Evolutionary conservation across 1,140 invertebrate genomes (phyloP), one percentile per base, ranked within the genome.

Genomic region (Lerema accius): DNA sequence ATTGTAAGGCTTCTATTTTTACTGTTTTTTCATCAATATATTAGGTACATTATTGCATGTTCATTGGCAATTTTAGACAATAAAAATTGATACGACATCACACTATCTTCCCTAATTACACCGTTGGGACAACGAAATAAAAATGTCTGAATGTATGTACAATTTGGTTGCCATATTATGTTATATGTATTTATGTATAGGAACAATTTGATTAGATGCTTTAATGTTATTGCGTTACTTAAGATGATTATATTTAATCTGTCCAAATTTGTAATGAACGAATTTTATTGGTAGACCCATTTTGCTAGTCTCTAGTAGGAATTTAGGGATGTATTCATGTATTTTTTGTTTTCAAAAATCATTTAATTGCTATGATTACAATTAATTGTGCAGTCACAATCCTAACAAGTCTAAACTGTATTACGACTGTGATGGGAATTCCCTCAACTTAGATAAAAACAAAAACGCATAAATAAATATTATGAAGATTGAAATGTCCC

Each of bases 181-280:
- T 32, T 39, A 42, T 55, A 13, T 42, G 32, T 56, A 13, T 42
- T 16, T 56, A 55, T 63, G 48, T 66, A 63, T 55, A 63, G 32
- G 19, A 61, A 56, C 32, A 28, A 28, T 43, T 45, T 11, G 32
- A 58, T 53, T 53, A 53, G 35, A 55, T 60, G 58, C 63, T 70
- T 66, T 59, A 60, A 60, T 55, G 55, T 67, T 58, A 58, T 15
- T 55, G 15, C 15, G 53, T 56, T 70, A 66, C 55, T 66, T 70
- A 66, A 70, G 53, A 37, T 32, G 46, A 45, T 58, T 51, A 55
- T 19, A 39, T n/a, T 59, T 49, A 61, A 39, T 69, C 63, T 66
- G 63, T 66, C 63, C 67, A 69, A 49, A 53, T 43, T 61, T 67
- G 35, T 67, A 55, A 55, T 42, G 39, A 40, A 55, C 37, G 39